Evolutionary conservation across 2,888 invertebrate species (phyloP), one percentile per base, ranked within the genome.

Genomic region (Crossocerus cetratus): DNA sequence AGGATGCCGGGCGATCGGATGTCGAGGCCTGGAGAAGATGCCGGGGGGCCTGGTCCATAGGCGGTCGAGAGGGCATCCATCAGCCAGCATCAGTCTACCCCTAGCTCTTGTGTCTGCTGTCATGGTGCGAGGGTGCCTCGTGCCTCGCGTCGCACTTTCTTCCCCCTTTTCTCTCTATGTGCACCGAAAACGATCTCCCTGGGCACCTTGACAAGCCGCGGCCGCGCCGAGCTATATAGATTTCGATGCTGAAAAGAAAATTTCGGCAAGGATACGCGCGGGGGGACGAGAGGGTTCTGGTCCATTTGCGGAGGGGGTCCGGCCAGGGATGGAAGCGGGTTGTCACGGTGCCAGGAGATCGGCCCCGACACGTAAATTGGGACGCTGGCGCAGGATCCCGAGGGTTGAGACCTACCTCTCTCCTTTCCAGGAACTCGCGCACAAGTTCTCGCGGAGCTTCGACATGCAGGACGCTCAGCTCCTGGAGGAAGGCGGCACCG

Each of bases 381-480:
- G 18, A 55, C 57, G 23, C 44, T 58, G 68, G 60, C 60, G 44
- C 32, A 32, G 8, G 11, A 32, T 32, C 32, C 32, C 32, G 32
- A 32, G 32, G 49, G 49, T 49, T 43, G 49, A 16, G 16, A 49
- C 16, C 49, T 49, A 49, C 49, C 49, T 49, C 49, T 49, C 16
- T 49, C 14, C 84, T 87, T 91, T 91, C 77, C 93, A 96, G 96
- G 96, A 96, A 92, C 92, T 96, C 92, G 96, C 96, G 87, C 96
- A 96, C 92, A 96, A 96, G 91, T 92, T 96, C 85, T 96, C 96
- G 83, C 92, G 96, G 89, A 96, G 96, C 92, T 96, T 96, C 92
- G 96, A 96, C 92, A 95, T 96, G 95, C 96, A 96, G 91, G 96
- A 91, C 72, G 90, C 91, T 11, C 91, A 91, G 72, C 83, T 91